phyloP scores from a whole-genome alignment of 2,888 invertebrate species.

The Cantharis flavilabris region DNA sequence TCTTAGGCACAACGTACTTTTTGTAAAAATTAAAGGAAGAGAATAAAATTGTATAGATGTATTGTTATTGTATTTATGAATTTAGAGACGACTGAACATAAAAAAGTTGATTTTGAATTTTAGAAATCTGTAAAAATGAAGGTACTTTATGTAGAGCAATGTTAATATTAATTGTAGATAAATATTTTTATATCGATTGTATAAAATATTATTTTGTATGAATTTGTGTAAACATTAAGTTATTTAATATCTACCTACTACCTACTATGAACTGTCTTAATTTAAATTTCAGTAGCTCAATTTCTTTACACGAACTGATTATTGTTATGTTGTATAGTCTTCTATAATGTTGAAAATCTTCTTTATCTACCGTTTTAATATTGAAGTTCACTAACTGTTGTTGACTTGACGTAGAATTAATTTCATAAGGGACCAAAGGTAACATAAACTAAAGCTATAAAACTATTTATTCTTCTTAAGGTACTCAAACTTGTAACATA shows the following conservation, averaged over 20 bases:
- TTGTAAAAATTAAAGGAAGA: not conserved
- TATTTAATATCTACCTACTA: not conserved
- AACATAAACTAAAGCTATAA: constrained; percentile 46
- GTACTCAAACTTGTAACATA: constrained; percentile 26
- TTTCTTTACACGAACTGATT: not conserved
- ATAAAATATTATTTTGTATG: constrained; percentile 1
- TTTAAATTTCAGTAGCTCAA: constrained; percentile 3
- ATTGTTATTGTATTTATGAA: not conserved
- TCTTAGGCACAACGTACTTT: not conserved
- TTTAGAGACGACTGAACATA: not conserved
- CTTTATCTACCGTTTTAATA: not conserved
- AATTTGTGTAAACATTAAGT: not conserved
- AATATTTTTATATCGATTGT: constrained; percentile 15
- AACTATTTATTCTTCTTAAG: constrained; percentile 49
- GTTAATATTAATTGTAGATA: not conserved
- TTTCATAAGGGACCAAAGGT: constrained; percentile 52
- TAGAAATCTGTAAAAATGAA: not conserved
- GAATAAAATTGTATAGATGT: not conserved
- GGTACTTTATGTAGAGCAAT: not conserved
- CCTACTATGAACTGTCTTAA: not conserved
- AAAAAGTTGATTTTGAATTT: not conserved
- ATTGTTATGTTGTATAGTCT: constrained; percentile 3
- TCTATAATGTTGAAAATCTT: not conserved
- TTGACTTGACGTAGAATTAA: constrained; percentile 1
- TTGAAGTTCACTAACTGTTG: not conserved